Evolutionary conservation across 2,797 vertebrate species (phyloP), one percentile per base, ranked within the genome.

Genomic region (Falco concolor): DNA sequence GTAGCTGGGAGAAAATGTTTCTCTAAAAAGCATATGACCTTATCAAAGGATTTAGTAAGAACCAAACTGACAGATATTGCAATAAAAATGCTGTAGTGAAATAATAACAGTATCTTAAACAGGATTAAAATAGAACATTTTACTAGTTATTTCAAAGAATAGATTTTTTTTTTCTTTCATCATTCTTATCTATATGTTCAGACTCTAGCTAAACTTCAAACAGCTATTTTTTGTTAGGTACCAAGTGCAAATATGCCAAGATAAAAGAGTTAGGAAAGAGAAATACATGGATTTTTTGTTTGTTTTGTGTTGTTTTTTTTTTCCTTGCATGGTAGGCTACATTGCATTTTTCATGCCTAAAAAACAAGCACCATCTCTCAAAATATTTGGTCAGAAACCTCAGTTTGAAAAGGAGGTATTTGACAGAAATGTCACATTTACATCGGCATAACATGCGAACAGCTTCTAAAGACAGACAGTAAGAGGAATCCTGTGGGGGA

Each of bases 51-150:
- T 30, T n/a, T 12, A n/a, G 44, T 17, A 45, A 77, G 72, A 52
- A 68, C 20, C 7, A 3, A 87, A 57, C 12, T 17, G 65, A 88
- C 36, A 87, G 74, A 47, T 24, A 32, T 38, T 50, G 47, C 65
- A 84, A 42, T 17, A n/a, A 45, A 87, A 88, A 30, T 10, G 67
- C 82, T 21, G 32, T 15, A 76, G 50, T 52, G 74, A 95, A 95
- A 95, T 82, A 96, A 94, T 36, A 93, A 95, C 90, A 94, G 47
- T 76, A 83, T 76, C 69, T 94, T 96, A 57, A 91, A 92, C 50
- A 63, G 90, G 70, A 84, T 93, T 84, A 96, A 96, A 97, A 96
- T 90, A 89, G 4, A 95, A 74, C 44, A 90, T 94, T 95, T 95
- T 93, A 92, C 95, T 95, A 12, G 19, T 77, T 89, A 65, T 93